These are phyloP conservation scores for Morus bassanus DNA, from an alignment of 2,797 vertebrate species.

Conservation along the genomic window DNA sequence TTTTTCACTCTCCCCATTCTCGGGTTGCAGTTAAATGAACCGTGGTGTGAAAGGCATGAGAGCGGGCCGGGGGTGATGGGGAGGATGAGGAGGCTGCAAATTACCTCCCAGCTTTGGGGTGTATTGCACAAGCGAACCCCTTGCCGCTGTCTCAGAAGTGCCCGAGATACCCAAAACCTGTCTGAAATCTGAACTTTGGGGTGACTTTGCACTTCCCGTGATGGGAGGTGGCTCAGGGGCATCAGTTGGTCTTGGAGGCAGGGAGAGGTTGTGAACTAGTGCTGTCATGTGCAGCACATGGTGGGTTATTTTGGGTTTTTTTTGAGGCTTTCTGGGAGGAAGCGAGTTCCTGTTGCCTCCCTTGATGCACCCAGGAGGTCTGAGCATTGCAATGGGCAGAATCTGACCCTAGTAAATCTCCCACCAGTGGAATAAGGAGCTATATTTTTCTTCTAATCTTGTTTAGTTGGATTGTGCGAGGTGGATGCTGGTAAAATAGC, in stretches of 20 bases:
- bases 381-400: not conserved
- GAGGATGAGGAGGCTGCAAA: not conserved
- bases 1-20: not conserved
- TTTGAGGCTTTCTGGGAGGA: not conserved
- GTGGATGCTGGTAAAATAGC: not conserved
- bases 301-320: not conserved
- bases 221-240: not conserved
- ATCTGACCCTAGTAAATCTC: not conserved
- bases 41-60: fast-evolving
- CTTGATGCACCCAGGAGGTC: not conserved
- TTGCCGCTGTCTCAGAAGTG: not conserved
- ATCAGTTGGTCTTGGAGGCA: not conserved
- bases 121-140: fast-evolving
- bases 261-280: not conserved
- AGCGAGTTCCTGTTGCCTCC: not conserved
- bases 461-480: not conserved
- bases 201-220: fast-evolving
- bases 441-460: not conserved
- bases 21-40: not conserved
- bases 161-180: not conserved
- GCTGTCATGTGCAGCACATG: not conserved
- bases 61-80: fast-evolving
- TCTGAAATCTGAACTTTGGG: not conserved
- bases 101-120: not conserved
- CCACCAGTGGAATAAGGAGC: not conserved